Evolutionary conservation across 53 echinoderm and acorn worm species (phyloP).

Genomic region (Pentamera pediparva): DNA sequence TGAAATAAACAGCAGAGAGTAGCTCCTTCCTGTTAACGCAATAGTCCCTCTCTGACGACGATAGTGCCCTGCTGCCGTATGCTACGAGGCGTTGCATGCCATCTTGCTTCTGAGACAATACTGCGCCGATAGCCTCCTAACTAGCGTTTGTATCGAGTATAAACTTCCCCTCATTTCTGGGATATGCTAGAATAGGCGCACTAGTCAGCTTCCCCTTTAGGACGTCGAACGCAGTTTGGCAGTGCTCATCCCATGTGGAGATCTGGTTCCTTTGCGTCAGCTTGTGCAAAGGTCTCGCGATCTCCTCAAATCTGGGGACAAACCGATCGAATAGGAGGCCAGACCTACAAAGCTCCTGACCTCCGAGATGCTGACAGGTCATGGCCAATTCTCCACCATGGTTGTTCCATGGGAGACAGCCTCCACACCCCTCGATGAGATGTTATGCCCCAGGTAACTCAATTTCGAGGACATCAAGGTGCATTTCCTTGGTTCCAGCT

Average conservation of each 20-base stretch:
- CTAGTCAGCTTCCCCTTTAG: conserved; percentile 25
- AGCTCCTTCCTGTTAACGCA: conserved; percentile 14
- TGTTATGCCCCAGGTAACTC: conserved; percentile 31
- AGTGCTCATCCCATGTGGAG: conserved; percentile 12
- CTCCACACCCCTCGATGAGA: no score
- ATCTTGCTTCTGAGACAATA: conserved; percentile 24
- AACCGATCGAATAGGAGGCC: conserved; percentile 38
- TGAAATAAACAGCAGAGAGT: conserved; percentile 4
- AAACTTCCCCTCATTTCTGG: neutral
- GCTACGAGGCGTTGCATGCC: conserved; percentile 33
- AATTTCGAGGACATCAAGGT: neutral
- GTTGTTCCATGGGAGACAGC: no score
- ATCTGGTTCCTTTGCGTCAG: conserved; percentile 6
- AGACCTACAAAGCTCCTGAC: conserved; percentile 20
- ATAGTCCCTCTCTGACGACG: neutral
- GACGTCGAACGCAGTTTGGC: conserved; percentile 21
- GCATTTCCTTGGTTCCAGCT: neutral
- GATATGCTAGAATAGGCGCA: conserved; percentile 37
- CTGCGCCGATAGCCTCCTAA: conserved; percentile 19
- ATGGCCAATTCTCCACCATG: no score
- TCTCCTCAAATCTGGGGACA: conserved; percentile 25
- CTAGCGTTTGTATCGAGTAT: conserved; percentile 48
- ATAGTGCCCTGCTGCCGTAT: conserved; percentile 32
- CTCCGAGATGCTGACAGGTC: no score
- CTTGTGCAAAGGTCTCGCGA: conserved; percentile 31